Base-by-base conservation (phyloP, 2,113 vertebrate species). In the Entosphenus tridentatus region DNA sequence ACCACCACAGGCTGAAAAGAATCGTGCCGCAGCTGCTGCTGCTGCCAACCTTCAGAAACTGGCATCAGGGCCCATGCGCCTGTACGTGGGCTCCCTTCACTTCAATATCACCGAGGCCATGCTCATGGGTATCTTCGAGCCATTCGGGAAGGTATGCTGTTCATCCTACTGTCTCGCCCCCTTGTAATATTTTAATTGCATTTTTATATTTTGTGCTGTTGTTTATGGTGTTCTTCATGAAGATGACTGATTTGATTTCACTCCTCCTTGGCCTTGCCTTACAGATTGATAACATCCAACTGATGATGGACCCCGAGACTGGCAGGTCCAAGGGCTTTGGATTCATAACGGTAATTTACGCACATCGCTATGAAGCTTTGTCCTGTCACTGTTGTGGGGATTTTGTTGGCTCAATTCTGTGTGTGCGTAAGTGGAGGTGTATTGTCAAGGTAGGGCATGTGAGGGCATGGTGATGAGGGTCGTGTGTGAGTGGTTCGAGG, bases 81-180 rank as follows among this genome's bases (percentile, higher is more conserved):
- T 96, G 12, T 96, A 95, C 72, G 82, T 96, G 11, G 92, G 92
- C 56, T 96, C 90, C 0, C 78, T 96, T 72, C 92, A 96, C 74
- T 96, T 96, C 75, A 96, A 96, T 75, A 96, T 96, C 78, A 96
- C 92, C 1, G 90, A 96, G 77, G 90, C 95, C 74, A 96, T 96
- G 92, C 84, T 96, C 72, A 79, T 88, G 68, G 90, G 89, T 12
- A 96, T 96, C 74, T 96, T 96, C 74, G 92, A 96, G 70, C 92
- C 92, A 0, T 96, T 96, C 77, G 92, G 92, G 74, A 81, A 88
- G 80, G 92, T 96, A 72, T 79, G 73, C 12, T 8, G 11, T 14
- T 17, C 7, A 4, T 65, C 14, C 17, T n/a, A 14, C 17, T 65
- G 59, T 57, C 4, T 57, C 4, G 68, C 68, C 18, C 55, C 57